A percentile compares a stretch with the other conserved stretches of the same genome.
Conservation (phyloP, 2,888 invertebrate species). For the Agonopterix arenella region DNA sequence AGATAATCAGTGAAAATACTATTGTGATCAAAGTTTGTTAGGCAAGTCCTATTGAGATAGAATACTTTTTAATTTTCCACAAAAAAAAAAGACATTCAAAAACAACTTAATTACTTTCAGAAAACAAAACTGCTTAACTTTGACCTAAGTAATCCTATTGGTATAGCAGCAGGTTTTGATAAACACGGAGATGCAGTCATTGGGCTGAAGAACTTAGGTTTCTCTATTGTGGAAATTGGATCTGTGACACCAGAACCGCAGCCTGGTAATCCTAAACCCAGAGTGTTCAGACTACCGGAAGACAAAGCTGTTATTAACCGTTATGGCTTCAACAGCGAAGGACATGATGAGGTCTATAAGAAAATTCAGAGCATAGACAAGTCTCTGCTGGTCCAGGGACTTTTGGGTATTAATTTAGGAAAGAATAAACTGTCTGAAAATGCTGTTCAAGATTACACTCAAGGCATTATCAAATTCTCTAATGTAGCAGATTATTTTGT, state of each 20-base stretch:
- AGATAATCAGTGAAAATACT: no score
- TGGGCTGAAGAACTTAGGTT: constrained; percentile 89
- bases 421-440: constrained; percentile 92
- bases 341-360: constrained; percentile 85
- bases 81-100: no score
- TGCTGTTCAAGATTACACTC: constrained; percentile 87
- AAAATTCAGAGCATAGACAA: constrained; percentile 78
- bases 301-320: constrained; percentile 96
- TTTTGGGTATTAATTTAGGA: constrained; percentile 96
- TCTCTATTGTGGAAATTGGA: constrained; percentile 97
- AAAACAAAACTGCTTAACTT: constrained; percentile 83
- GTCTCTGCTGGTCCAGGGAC: constrained; percentile 70
- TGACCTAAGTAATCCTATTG: constrained; percentile 91
- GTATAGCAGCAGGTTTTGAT: constrained; percentile 99
- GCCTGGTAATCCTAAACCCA: constrained; percentile 92
- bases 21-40: no score
- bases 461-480: constrained; percentile 90
- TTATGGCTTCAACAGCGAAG: constrained; percentile 95
- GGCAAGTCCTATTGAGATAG: not conserved
- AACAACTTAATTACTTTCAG: constrained; percentile 46
- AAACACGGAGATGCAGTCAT: constrained; percentile 95
- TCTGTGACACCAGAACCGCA: constrained; percentile 97
- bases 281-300: constrained; percentile 91
- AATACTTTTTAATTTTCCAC: constrained; percentile 5
- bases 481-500: constrained; percentile 95